These are phyloP conservation scores for Hydra vulgaris DNA, from an alignment of 30 jellyfish, hydroid and myxozoan species.

Conservation along the genomic window DNA sequence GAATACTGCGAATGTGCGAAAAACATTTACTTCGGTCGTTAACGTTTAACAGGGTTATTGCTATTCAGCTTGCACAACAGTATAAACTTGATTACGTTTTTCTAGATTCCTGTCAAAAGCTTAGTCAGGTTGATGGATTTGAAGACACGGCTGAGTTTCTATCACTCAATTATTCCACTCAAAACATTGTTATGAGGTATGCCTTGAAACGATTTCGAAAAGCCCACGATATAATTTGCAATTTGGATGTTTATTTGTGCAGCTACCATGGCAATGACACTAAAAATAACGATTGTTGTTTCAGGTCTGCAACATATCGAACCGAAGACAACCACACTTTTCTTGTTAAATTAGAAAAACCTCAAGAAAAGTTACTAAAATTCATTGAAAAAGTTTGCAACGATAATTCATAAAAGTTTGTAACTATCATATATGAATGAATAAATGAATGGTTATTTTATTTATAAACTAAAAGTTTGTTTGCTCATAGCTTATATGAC, in stretches of 20 bases:
- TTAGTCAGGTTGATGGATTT: slow-evolving; percentile 2
- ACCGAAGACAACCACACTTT: slow-evolving; percentile 12
- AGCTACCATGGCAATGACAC: slow-evolving; percentile 12
- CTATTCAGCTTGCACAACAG: slow-evolving; percentile 10
- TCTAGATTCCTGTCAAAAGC: slow-evolving; percentile 2
- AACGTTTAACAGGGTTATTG: slow-evolving; percentile 11
- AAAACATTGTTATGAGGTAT: slow-evolving; percentile 1
- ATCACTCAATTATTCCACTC: slow-evolving; percentile 6
- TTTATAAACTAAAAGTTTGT: too few species aligned
- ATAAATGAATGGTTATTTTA: too few species aligned
- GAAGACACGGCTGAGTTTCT: slow-evolving; percentile 11
- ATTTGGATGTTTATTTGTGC: slow-evolving; percentile 14
- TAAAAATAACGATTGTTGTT: slow-evolving; percentile 16
- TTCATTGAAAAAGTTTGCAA: too few species aligned
- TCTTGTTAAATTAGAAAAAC: slow-evolving; percentile 13
- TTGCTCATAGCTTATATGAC: too few species aligned
- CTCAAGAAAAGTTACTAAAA: neutral
- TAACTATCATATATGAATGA: too few species aligned
- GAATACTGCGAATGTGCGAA: slow-evolving; percentile 1
- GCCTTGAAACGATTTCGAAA: neutral
- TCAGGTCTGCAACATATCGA: slow-evolving; percentile 10
- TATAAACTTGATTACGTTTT: slow-evolving; percentile 5
- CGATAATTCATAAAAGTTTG: too few species aligned
- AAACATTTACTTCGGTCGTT: neutral
- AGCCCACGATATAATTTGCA: neutral